Base-by-base conservation (phyloP, 2,797 vertebrate species). In the Clarias laeviceps region DNA sequence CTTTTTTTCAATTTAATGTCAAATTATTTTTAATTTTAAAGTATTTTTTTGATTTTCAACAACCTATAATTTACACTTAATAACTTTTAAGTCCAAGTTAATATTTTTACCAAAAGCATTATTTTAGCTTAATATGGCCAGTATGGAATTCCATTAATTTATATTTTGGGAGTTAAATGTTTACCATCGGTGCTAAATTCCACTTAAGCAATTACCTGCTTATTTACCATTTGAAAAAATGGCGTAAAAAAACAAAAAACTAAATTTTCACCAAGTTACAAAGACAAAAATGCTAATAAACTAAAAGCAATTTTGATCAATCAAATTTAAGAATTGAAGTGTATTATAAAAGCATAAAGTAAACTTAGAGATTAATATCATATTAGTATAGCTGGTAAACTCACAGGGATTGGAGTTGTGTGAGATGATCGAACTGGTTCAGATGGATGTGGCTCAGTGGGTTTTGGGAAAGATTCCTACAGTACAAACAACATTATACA, bases 401-500 rank as follows among this genome's bases (percentile, higher is more conserved):
- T 96, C 91, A 96, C 93, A 97, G 91, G 88, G 96, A 96, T 90
- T 96, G 94, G 86, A 97, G 94, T 59, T 96, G 94, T 70, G 91
- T 91, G 84, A 96, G 92, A 83, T 93, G 93, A 91, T 91, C 91
- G 88, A 94, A 95, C 91, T 93, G 93, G 85, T 88, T 89, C 61
- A 92, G 91, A 83, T 94, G 91, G 86, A 96, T 92, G 45, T 84
- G 88, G 85, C 93, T 92, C 87, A 95, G 88, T 80, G 95, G 94
- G 89, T 96, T 96, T 89, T 95, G 91, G 61, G 96, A 96, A 81
- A 96, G 93, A 89, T 97, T 96, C 90, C 96, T 97, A 90, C 85
- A 94, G 62, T 97, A 90, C 85, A 94, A 68, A 79, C 3, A 61
- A 82, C n/a, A 61, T 79, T n/a, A 82, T 54, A 37, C 29, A 76